phyloP scores from a whole-genome alignment of 2,888 invertebrate genomes.

The Synanthedon tipuliformis region DNA sequence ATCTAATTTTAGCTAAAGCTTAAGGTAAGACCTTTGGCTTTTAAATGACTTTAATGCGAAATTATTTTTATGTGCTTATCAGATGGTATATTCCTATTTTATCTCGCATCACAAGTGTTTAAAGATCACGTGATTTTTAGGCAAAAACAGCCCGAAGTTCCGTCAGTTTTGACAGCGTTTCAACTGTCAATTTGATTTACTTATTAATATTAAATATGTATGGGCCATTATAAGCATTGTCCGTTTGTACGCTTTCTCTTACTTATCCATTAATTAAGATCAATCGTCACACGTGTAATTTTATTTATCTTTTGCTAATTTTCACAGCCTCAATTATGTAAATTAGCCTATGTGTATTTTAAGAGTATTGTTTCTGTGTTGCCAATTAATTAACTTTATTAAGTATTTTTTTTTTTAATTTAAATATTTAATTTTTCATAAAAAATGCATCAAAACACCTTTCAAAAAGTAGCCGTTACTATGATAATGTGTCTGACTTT shows the following conservation, averaged over 20 bases:
- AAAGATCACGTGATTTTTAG: no score
- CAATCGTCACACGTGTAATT: slow-evolving; percentile 51
- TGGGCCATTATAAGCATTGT: slow-evolving; percentile 51
- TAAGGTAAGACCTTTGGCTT: no score
- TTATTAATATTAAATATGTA: slow-evolving; percentile 55
- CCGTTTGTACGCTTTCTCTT: slow-evolving; percentile 29
- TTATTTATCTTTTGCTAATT: slow-evolving; percentile 61
- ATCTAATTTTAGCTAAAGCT: no score
- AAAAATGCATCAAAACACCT: slow-evolving; percentile 68
- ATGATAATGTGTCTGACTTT: slow-evolving; percentile 50
- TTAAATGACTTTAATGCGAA: no score
- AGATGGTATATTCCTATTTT: no score
- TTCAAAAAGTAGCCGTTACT: slow-evolving; percentile 65
- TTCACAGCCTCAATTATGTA: slow-evolving; percentile 66
- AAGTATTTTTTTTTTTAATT: slow-evolving; percentile 35
- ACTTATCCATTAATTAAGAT: slow-evolving; percentile 50
- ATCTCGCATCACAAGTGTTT: no score
- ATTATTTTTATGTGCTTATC: no score
- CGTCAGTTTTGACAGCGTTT: no score
- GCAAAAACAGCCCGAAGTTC: no score
- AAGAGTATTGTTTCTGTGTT: slow-evolving; percentile 67
- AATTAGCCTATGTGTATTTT: slow-evolving; percentile 68
- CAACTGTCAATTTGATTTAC: slow-evolving; percentile 49
- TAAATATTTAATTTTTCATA: slow-evolving; percentile 39
- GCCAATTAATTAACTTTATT: slow-evolving; percentile 64